Conservation (phyloP, 2,113 vertebrate species). For the Siniperca chuatsi region DNA sequence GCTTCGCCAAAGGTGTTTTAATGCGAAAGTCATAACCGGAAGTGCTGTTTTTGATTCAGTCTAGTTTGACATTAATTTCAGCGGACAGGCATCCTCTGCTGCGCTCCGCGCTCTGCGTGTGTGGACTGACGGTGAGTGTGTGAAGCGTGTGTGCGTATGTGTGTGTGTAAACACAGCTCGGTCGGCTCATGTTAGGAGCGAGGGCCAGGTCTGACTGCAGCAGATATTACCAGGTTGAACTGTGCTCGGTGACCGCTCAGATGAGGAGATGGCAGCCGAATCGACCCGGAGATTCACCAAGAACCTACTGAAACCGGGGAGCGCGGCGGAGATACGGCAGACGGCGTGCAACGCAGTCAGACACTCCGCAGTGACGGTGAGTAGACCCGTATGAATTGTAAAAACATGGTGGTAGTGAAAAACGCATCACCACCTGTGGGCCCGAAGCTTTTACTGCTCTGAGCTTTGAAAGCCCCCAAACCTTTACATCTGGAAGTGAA, state of each 20-base stretch:
- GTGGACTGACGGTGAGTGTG: constrained; percentile 6
- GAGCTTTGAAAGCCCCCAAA: background rate
- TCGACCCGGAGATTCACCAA: constrained; percentile 93
- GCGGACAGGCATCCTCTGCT: constrained; percentile 32
- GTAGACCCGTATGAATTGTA: constrained; percentile 41
- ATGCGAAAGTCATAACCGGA: constrained; percentile 42
- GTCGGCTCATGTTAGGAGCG: constrained; percentile 59
- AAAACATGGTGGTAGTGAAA: constrained; percentile 43
- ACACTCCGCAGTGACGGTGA: constrained; percentile 83
- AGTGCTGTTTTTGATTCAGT: background rate
- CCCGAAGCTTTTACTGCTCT: background rate
- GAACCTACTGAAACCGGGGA: constrained; percentile 92
- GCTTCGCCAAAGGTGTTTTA: background rate
- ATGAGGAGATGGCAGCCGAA: constrained; percentile 88
- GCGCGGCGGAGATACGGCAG: constrained; percentile 90
- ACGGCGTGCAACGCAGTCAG: constrained; percentile 87
- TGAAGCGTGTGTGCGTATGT: constrained; percentile 6
- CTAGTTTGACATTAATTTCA: background rate
- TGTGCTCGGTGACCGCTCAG: constrained; percentile 63
- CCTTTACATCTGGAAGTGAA: background rate
- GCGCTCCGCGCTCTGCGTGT: constrained; percentile 35
- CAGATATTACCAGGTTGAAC: constrained; percentile 44
- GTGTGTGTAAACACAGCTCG: constrained; percentile 73
- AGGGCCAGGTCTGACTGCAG: constrained; percentile 58
- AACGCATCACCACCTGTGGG: constrained; percentile 72